These are phyloP conservation scores for Oreochromis tanganicae DNA, from an alignment of 2,113 vertebrate species.

Conservation along the genomic window DNA sequence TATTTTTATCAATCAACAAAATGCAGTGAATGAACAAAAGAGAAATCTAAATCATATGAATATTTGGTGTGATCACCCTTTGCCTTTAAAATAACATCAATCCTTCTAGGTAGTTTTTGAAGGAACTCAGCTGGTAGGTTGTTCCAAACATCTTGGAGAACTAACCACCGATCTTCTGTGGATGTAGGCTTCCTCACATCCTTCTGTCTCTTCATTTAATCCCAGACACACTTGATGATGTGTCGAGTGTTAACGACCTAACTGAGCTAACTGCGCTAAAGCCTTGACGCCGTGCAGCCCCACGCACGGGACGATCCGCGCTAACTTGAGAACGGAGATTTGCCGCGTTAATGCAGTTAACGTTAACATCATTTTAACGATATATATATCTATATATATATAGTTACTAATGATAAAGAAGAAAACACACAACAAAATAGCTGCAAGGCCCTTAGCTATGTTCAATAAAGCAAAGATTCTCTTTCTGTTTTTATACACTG, in stretches of 20 bases:
- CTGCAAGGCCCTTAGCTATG: not conserved
- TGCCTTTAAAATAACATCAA: not conserved
- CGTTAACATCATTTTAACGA: not conserved
- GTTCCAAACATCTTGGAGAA: not conserved
- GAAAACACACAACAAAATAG: not conserved
- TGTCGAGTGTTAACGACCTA: not conserved
- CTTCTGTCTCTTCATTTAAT: no score
- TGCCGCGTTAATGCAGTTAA: not conserved
- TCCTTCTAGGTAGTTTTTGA: not conserved
- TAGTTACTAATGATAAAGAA: not conserved
- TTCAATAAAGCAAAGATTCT: not conserved
- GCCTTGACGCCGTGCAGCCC: not conserved
- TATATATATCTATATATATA: no score
- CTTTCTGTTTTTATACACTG: not conserved
- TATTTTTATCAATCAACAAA: not conserved
- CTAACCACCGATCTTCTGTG: no score
- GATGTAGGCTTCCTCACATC: no score
- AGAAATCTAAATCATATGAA: not conserved
- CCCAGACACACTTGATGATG: not conserved
- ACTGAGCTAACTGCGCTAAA: not conserved
- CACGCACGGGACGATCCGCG: rapidly evolving
- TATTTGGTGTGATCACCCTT: not conserved
- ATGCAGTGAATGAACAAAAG: not conserved
- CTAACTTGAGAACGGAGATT: not conserved
- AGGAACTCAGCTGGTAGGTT: not conserved